A percentile compares a stretch with the other conserved stretches of the same genome.
These are phyloP conservation scores for Acinonyx jubatus DNA, from an alignment of 2,113 vertebrate genomes.

Conservation along the genomic window DNA sequence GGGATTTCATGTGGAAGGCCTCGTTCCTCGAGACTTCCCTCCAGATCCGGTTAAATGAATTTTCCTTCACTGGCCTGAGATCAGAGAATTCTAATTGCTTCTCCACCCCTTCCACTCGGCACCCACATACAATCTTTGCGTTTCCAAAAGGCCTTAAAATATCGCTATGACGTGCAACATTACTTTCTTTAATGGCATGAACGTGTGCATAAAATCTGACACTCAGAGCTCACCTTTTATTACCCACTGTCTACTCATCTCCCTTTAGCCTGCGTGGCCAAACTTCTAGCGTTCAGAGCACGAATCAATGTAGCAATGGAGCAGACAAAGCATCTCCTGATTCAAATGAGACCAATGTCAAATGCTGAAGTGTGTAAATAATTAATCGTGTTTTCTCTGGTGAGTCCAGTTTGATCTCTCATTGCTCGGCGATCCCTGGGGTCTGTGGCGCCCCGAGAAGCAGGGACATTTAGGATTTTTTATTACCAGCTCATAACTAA, in stretches of 20 bases:
- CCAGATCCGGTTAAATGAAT: constrained; percentile 73
- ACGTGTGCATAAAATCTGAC: background rate
- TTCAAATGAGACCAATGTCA: constrained; percentile 72
- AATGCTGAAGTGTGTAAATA: constrained; percentile 79
- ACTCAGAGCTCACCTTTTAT: background rate
- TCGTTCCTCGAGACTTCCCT: constrained; percentile 57
- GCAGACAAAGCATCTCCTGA: constrained; percentile 68
- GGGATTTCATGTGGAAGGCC: constrained; percentile 51
- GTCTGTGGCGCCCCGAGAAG: constrained; percentile 74
- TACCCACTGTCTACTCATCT: background rate
- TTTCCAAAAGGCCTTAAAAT: background rate
- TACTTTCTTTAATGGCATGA: constrained; percentile 39
- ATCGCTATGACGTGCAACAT: background rate
- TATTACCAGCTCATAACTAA: constrained; percentile 84
- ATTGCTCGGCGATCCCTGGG: constrained; percentile 71
- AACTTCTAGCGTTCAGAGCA: background rate
- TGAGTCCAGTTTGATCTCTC: constrained; percentile 77
- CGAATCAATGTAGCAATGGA: constrained; percentile 15
- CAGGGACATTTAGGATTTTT: constrained; percentile 74
- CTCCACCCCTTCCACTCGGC: background rate
- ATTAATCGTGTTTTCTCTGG: constrained; percentile 82
- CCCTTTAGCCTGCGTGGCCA: background rate
- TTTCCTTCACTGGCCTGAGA: constrained; percentile 52
- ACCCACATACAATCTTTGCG: background rate
- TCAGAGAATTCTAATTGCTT: constrained; percentile 60